Evolutionary conservation across 2,888 invertebrate species (phyloP).

Genomic region (Ornithoptera priamus): DNA sequence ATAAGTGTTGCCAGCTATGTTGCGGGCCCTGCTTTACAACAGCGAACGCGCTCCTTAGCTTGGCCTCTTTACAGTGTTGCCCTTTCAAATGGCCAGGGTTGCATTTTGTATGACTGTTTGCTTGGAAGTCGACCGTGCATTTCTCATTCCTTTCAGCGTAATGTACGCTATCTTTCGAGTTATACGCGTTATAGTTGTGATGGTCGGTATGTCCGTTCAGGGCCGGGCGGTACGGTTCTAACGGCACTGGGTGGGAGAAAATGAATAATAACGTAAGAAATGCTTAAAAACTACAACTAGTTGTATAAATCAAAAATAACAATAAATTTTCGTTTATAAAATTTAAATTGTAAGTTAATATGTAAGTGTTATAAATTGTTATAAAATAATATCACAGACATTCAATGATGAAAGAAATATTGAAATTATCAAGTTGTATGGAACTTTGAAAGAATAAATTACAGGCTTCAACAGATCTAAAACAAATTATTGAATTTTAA

Average conservation of each 20-base stretch:
- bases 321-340: not conserved
- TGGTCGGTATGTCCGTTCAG: slow-evolving; percentile 74
- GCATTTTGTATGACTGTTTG: slow-evolving; percentile 76
- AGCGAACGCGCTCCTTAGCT: slow-evolving; percentile 82
- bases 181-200: slow-evolving; percentile 72
- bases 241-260: slow-evolving; percentile 67
- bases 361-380: too few relatives aligned
- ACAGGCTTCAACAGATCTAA: not conserved
- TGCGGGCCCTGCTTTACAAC: slow-evolving; percentile 82
- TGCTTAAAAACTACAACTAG: slow-evolving; percentile 49
- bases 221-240: slow-evolving; percentile 76
- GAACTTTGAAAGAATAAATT: not conserved
- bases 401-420: not conserved
- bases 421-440: not conserved
- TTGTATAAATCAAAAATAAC: not conserved
- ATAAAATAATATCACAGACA: not conserved
- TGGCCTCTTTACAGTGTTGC: slow-evolving; percentile 67
- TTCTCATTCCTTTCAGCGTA: slow-evolving; percentile 74
- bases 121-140: slow-evolving; percentile 68
- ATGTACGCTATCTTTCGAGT: slow-evolving; percentile 75
- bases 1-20: slow-evolving; percentile 81
- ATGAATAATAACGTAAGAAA: slow-evolving; percentile 68
- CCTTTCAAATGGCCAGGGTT: slow-evolving; percentile 66
- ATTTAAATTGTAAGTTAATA: not conserved
- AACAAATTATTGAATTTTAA: not conserved